Conservation (phyloP, 2,797 vertebrate species). For the Cirrhinus mrigala region DNA sequence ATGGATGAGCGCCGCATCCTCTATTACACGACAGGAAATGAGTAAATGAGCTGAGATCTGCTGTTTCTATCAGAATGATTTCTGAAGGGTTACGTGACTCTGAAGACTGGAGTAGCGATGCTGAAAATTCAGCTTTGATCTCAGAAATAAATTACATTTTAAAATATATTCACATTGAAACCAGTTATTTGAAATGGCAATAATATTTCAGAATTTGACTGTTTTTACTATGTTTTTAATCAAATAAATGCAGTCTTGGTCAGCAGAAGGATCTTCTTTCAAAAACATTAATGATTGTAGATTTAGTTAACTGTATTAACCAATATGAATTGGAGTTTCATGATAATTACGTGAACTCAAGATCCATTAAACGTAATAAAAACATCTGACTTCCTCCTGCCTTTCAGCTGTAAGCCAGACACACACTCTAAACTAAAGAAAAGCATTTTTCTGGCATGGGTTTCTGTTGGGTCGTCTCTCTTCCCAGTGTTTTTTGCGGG, state of each 20-base stretch:
- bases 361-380: neutral
- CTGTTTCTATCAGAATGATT: neutral
- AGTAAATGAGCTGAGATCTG: neutral
- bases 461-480: neutral
- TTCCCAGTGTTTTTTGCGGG: neutral
- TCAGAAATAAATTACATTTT: neutral
- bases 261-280: neutral
- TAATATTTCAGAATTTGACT: neutral
- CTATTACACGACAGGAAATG: neutral
- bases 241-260: neutral
- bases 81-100: neutral
- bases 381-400: neutral
- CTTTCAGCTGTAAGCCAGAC: neutral
- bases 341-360: neutral
- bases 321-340: neutral
- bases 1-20: neutral
- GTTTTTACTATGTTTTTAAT: neutral
- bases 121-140: neutral
- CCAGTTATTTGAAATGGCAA: neutral
- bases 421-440: too few relatives aligned
- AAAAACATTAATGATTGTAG: neutral
- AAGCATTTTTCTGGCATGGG: neutral
- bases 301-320: neutral
- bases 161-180: neutral
- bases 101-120: neutral